These are phyloP conservation scores for Cryptophagus acutangulus DNA, from an alignment of 2,888 invertebrate genomes.

Conservation along the genomic window DNA sequence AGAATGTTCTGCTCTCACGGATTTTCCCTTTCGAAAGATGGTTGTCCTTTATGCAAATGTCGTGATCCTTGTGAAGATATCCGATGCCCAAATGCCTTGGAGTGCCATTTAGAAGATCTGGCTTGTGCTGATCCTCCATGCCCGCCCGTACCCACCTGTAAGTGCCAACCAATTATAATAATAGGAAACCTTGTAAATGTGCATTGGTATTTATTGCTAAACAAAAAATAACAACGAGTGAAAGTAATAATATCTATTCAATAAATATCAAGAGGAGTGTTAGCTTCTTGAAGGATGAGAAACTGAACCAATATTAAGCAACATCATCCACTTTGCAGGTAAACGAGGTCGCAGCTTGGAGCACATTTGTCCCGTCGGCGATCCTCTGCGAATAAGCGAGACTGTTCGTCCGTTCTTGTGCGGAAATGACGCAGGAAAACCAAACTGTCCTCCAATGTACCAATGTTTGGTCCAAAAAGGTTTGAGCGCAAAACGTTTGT, in stretches of 20 bases:
- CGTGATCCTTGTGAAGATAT: slow-evolving; percentile 74
- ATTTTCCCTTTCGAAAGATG: slow-evolving; percentile 64
- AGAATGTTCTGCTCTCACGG: slow-evolving; percentile 84
- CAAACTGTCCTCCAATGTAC: slow-evolving; percentile 77
- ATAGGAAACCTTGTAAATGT: slow-evolving; percentile 4
- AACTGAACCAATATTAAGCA: background rate
- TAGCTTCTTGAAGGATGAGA: background rate
- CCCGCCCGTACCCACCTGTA: slow-evolving; percentile 79
- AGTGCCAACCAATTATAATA: slow-evolving; percentile 32
- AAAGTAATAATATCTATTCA: too few species aligned
- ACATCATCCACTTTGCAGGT: slow-evolving; percentile 45
- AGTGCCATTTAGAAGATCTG: slow-evolving; percentile 74
- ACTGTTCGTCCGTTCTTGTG: slow-evolving; percentile 76
- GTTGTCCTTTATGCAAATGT: slow-evolving; percentile 77
- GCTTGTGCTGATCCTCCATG: slow-evolving; percentile 75
- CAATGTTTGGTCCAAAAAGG: slow-evolving; percentile 72
- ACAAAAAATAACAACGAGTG: too few species aligned
- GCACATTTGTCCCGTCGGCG: slow-evolving; percentile 74
- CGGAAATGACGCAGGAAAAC: slow-evolving; percentile 75
- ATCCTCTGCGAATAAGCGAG: slow-evolving; percentile 65
- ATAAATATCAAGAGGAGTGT: slow-evolving; percentile 8
- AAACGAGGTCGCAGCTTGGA: slow-evolving; percentile 71
- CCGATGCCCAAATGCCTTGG: slow-evolving; percentile 68
- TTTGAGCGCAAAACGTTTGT: slow-evolving; percentile 31
- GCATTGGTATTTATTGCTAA: slow-evolving; percentile 5